Percentiles rank a stretch among this genome's conserved stretches.
phyloP scores from a whole-genome alignment of 2,113 vertebrate species.

The Austrofundulus limnaeus region DNA sequence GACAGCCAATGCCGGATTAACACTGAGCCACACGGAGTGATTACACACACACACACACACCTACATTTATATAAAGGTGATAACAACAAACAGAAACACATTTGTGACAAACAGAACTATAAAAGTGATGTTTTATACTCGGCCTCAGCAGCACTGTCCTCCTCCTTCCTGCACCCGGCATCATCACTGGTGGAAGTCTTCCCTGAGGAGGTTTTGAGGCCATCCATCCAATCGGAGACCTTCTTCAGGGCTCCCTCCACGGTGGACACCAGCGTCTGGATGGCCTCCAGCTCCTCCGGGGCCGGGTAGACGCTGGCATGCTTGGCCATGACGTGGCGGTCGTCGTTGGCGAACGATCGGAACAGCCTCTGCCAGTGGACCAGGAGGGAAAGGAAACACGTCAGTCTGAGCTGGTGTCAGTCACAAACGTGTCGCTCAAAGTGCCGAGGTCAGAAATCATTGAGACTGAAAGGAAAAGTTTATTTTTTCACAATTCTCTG shows the following conservation, averaged over 20 bases:
- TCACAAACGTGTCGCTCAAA: too few species aligned
- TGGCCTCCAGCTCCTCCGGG: constrained; percentile 90
- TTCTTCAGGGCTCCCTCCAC: constrained; percentile 92
- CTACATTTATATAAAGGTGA: not conserved
- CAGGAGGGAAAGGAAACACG: not conserved
- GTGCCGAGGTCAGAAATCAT: too few species aligned
- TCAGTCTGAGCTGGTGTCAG: too few species aligned
- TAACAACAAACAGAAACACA: too few species aligned
- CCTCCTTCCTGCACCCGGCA: constrained; percentile 68
- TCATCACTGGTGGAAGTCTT: constrained; percentile 74
- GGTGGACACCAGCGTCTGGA: constrained; percentile 91
- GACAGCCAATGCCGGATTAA: constrained; percentile 13
- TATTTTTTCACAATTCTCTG: too few species aligned
- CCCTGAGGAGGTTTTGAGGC: constrained; percentile 81
- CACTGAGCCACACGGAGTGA: not conserved
- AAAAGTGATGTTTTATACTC: constrained; percentile 29
- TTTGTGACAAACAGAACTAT: too few species aligned
- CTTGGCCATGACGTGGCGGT: constrained; percentile 93
- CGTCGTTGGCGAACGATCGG: constrained; percentile 76
- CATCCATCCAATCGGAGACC: constrained; percentile 89
- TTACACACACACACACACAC: not conserved
- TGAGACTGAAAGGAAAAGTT: too few species aligned
- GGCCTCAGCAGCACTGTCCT: constrained; percentile 73
- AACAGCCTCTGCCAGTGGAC: constrained; percentile 53
- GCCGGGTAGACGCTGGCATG: constrained; percentile 89